Percentiles rank a stretch among this genome's conserved stretches.
These are phyloP conservation scores for Lissonota sp. DNA, from an alignment of 2,888 invertebrate genomes.

Conservation along the genomic window DNA sequence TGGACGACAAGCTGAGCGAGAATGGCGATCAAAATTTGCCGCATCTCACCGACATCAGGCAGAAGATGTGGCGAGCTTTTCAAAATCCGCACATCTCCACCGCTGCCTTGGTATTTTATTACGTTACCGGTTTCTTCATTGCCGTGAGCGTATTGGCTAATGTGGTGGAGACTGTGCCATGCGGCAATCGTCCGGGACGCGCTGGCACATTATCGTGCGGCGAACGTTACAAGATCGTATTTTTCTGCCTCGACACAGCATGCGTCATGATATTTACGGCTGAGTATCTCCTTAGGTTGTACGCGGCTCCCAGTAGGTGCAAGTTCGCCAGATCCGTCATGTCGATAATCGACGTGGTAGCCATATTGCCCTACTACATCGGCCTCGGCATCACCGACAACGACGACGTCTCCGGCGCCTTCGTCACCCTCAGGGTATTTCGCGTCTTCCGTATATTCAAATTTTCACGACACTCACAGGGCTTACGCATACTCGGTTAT, in stretches of 20 bases:
- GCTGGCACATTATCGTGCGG: constrained; percentile 97
- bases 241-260: constrained; percentile 99
- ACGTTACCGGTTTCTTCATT: constrained; percentile 99
- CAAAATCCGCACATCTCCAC: constrained; percentile 99
- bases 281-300: constrained; percentile 97
- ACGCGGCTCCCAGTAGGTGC: constrained; percentile 99
- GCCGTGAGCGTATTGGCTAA: constrained; percentile 99
- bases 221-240: constrained; percentile 98
- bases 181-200: constrained; percentile 94
- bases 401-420: constrained; percentile 99
- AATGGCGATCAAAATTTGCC: constrained; percentile 95
- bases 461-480: constrained; percentile 99
- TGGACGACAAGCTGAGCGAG: constrained; percentile 98
- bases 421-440: constrained; percentile 99
- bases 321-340: constrained; percentile 99
- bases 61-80: constrained; percentile 99
- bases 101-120: constrained; percentile 99
- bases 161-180: constrained; percentile 98
- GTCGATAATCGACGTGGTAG: constrained; percentile 99
- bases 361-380: constrained; percentile 99
- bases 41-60: constrained; percentile 94
- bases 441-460: constrained; percentile 99
- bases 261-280: constrained; percentile 99
- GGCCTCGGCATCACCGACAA: constrained; percentile 98
- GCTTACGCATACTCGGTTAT: constrained; percentile 98